Percentiles rank a stretch among this genome's conserved stretches.
Conservation (phyloP, 37 sponge, comb jelly and placozoan species). For the Halichondria panicea region DNA sequence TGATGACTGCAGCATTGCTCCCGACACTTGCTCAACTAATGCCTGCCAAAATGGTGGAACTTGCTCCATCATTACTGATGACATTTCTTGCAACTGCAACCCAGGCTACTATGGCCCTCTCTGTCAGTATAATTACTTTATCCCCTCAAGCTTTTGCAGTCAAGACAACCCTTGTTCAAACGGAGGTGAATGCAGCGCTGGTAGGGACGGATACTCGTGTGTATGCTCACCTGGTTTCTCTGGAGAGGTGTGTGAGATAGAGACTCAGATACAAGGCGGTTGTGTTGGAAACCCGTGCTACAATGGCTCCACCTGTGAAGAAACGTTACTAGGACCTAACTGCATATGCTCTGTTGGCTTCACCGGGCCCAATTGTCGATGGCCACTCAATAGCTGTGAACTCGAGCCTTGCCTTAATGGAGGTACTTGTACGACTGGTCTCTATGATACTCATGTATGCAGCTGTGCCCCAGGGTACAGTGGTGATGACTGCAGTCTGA, state of each 20-base stretch:
- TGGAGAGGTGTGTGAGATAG: slow-evolving; percentile 35
- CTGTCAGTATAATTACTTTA: slow-evolving; percentile 68
- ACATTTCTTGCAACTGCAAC: slow-evolving; percentile 35
- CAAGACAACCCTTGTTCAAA: slow-evolving; percentile 54
- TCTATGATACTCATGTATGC: slow-evolving; percentile 68
- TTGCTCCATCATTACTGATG: slow-evolving; percentile 20
- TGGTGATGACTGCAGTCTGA: slow-evolving; percentile 51
- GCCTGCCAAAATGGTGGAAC: slow-evolving; percentile 58
- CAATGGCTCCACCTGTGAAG: slow-evolving; percentile 62
- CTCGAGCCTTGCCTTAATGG: slow-evolving; percentile 65
- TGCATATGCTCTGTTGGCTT: slow-evolving; percentile 76
- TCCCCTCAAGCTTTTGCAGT: slow-evolving; percentile 18
- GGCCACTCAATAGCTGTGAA: slow-evolving; percentile 73
- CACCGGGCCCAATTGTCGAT: slow-evolving; percentile 71
- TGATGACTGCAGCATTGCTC: slow-evolving; percentile 44
- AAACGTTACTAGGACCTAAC: slow-evolving; percentile 4
- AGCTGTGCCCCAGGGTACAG: slow-evolving; percentile 41
- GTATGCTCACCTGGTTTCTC: slow-evolving; percentile 40
- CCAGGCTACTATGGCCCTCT: slow-evolving; percentile 64
- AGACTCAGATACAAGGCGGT: slow-evolving; percentile 15
- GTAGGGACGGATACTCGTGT: slow-evolving; percentile 51
- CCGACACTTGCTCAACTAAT: slow-evolving; percentile 40
- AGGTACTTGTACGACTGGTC: slow-evolving; percentile 58
- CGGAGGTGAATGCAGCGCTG: slow-evolving; percentile 49
- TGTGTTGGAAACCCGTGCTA: slow-evolving; percentile 74